Percentiles rank a stretch among this genome's conserved stretches.
Evolutionary conservation across 2,888 invertebrate species (phyloP).

Genomic region (Bruchidius siliquastri): DNA sequence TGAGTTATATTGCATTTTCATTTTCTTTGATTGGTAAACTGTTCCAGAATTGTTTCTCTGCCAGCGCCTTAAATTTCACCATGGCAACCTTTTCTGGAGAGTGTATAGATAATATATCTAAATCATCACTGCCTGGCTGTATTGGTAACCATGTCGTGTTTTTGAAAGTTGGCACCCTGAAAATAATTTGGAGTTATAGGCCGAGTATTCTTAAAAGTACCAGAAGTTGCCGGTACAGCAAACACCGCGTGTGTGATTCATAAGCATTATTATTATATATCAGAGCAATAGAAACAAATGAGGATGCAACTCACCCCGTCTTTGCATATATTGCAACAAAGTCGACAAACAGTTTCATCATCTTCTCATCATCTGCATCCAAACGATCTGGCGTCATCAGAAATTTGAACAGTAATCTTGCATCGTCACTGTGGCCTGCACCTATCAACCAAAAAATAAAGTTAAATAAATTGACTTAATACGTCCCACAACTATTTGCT

Average conservation of each 20-base stretch:
- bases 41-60: conserved; percentile 26
- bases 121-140: conserved; percentile 13
- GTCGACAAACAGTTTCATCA: conserved; percentile 30
- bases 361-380: conserved; percentile 24
- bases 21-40: conserved; percentile 26
- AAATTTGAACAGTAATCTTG: conserved; percentile 21
- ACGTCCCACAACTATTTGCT: too few species aligned
- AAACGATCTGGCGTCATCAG: conserved; percentile 17
- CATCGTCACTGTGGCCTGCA: conserved; percentile 30
- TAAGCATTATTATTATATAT: too few species aligned
- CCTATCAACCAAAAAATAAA: conserved; percentile 18
- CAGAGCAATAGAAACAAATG: too few species aligned
- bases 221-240: too few species aligned
- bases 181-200: conserved; percentile 8
- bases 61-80: conserved; percentile 21
- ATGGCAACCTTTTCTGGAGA: conserved; percentile 24
- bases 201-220: too few species aligned
- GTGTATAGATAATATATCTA: conserved; percentile 23
- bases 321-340: conserved; percentile 29
- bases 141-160: conserved; percentile 25
- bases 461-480: too few species aligned
- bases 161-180: conserved; percentile 23
- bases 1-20: conserved; percentile 15
- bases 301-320: conserved; percentile 21
- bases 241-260: too few species aligned